These are phyloP conservation scores for Acarapis woodi DNA, from an alignment of 1,140 invertebrate genomes.

Conservation along the genomic window DNA sequence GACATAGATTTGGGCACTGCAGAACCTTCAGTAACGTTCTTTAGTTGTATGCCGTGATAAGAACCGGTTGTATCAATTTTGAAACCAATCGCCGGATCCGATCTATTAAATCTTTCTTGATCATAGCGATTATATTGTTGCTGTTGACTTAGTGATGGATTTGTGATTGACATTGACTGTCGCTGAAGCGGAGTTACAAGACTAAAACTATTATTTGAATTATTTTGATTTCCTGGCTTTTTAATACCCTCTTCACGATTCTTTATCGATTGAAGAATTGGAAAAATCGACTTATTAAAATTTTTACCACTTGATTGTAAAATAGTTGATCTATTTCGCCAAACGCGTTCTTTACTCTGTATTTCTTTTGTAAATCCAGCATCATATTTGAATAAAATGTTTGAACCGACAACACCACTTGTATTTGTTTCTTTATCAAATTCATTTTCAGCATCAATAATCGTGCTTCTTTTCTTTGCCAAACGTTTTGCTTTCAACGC, in stretches of 20 bases:
- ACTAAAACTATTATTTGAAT: background rate
- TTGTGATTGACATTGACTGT: background rate
- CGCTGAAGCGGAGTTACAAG: background rate
- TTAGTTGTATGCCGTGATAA: slow-evolving; percentile 87
- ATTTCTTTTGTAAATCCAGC: slow-evolving; percentile 87
- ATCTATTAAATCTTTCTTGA: slow-evolving; percentile 64
- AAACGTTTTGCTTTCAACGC: slow-evolving; percentile 46
- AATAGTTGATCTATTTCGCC: slow-evolving; percentile 77
- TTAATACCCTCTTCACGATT: slow-evolving; percentile 57
- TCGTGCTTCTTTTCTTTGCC: slow-evolving; percentile 81
- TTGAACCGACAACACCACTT: background rate
- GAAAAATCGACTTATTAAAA: slow-evolving; percentile 80
- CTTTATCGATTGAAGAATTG: slow-evolving; percentile 66
- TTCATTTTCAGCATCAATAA: slow-evolving; percentile 42
- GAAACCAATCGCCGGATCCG: slow-evolving; percentile 37
- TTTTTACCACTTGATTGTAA: slow-evolving; percentile 76
- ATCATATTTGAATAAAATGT: slow-evolving; percentile 58
- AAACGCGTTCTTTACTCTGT: slow-evolving; percentile 68
- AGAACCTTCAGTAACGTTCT: slow-evolving; percentile 75
- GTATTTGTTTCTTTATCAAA: slow-evolving; percentile 28
- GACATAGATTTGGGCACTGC: slow-evolving; percentile 10
- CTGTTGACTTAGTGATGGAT: slow-evolving; percentile 12
- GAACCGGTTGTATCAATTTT: slow-evolving; percentile 94
- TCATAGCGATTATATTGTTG: slow-evolving; percentile 73
- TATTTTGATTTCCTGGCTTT: background rate